Evolutionary conservation across 2,797 vertebrate species (phyloP).

Genomic region (Myripristis murdjan): DNA sequence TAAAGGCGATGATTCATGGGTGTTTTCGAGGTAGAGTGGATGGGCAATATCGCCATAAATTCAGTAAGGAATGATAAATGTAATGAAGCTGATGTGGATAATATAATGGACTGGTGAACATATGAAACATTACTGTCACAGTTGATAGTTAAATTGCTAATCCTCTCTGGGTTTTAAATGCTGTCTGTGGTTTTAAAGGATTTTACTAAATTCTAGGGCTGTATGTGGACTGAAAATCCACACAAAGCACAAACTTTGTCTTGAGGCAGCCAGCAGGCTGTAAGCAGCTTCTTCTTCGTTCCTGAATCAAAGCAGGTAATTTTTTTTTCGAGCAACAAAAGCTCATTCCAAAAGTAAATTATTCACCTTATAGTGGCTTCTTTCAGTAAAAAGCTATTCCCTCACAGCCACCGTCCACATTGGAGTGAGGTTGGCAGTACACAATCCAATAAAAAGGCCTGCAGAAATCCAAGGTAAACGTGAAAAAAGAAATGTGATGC

Average conservation of each 20-base stretch:
- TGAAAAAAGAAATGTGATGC: too few species aligned
- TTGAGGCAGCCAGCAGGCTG: not conserved
- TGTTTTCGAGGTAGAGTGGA: constrained; percentile 21
- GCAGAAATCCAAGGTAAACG: too few species aligned
- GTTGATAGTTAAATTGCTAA: constrained; percentile 45
- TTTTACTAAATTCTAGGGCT: constrained; percentile 19
- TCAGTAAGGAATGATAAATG: constrained; percentile 13
- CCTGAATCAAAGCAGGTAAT: constrained; percentile 23
- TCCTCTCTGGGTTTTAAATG: constrained; percentile 38
- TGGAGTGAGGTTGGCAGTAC: too few species aligned
- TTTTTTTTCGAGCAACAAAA: constrained; percentile 12
- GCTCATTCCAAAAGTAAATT: not conserved
- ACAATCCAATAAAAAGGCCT: too few species aligned
- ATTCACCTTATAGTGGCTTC: too few species aligned
- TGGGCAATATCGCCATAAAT: constrained; percentile 21
- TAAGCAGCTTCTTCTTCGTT: constrained; percentile 1
- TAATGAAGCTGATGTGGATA: constrained; percentile 10
- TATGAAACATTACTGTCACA: constrained; percentile 30
- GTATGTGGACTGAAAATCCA: constrained; percentile 23
- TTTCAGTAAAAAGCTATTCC: too few species aligned
- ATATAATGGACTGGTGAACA: constrained; percentile 4
- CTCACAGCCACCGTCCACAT: too few species aligned
- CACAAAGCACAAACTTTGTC: constrained; percentile 9
- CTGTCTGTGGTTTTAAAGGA: constrained; percentile 31
- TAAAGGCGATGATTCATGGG: not conserved